Conservation (phyloP, 2,113 vertebrate genomes). For the Pyxicephalus adspersus region DNA sequence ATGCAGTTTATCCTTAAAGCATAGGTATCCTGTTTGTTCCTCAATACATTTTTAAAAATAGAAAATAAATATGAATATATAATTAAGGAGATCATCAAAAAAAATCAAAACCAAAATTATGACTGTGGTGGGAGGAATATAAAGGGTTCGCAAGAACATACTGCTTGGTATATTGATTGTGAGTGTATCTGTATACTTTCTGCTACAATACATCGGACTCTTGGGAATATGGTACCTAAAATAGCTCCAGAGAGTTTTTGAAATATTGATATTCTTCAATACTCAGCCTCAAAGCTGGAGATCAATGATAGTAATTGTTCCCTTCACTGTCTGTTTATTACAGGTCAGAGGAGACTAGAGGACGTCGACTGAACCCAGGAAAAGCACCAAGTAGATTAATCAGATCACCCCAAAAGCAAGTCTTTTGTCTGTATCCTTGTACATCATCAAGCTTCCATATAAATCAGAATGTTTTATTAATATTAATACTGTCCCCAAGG, state of each 20-base stretch:
- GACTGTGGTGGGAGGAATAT: neutral
- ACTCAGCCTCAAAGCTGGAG: neutral
- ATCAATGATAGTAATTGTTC: slow-evolving; percentile 13
- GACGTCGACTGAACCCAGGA: neutral
- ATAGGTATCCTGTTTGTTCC: too few relatives aligned
- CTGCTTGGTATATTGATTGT: slow-evolving; percentile 1
- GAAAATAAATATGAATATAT: too few relatives aligned
- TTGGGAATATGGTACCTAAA: slow-evolving; percentile 4
- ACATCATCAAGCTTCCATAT: neutral
- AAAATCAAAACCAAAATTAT: too few relatives aligned
- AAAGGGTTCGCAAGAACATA: slow-evolving; percentile 10
- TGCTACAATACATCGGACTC: neutral
- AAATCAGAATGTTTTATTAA: slow-evolving; percentile 36
- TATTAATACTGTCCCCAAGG: neutral
- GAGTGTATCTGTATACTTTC: neutral
- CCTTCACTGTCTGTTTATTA: slow-evolving; percentile 6
- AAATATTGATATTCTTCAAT: slow-evolving; percentile 31
- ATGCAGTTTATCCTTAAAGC: too few relatives aligned
- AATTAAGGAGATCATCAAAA: too few relatives aligned
- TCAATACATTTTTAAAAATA: too few relatives aligned
- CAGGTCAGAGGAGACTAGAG: slow-evolving; percentile 6
- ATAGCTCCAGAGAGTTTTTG: slow-evolving; percentile 43
- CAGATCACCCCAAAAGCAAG: neutral
- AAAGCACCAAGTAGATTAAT: neutral
- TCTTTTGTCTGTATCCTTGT: neutral